Base-by-base conservation (phyloP, 2,888 invertebrate species). In the Smittia sp. region DNA sequence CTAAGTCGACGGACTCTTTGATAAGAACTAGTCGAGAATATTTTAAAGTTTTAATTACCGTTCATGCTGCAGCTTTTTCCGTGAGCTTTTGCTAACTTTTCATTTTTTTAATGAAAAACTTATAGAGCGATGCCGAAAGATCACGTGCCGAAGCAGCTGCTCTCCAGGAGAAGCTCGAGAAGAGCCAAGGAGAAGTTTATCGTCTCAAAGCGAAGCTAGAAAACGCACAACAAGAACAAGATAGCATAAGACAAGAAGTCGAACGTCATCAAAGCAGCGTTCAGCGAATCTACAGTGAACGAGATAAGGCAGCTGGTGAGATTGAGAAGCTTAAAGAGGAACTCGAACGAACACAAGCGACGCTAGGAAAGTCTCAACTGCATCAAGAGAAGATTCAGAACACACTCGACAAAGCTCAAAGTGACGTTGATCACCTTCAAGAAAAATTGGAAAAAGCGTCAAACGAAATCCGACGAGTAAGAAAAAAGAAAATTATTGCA, bases 141-240 rank as follows among this genome's bases (percentile, higher is more conserved):
- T 90, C 93, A 63, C 87, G 92, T 75, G 86, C 89, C 38, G 94
- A 95, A 81, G 90, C 93, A 0, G 88, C 92, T 66, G 91, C 89
- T 15, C 84, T 95, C 74, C 96, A 96, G 81, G 96, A 96, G 79
- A 96, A 96, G 84, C 83, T 96, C 75, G 96, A 96, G 81, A 94
- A 95, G 84, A 93, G 94, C 74, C 96, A 96, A 83, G 96, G 96
- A 75, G 96, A 96, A 83, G 94, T 96, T 41, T 96, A 96, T 80
- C 89, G 96, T 81, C 86, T 96, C 77, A 96, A 96, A 82, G 96
- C 96, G 52, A 91, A 95, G 80, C 85, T 96, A 79, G 96, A 96
- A 85, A 96, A 96, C 85, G 94, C 95, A 81, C 94, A 95, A 85
- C 93, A 93, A 75, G 96, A 96, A 83, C 94, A 94, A 80, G 94